phyloP scores from a whole-genome alignment of 2,797 vertebrate species.

The Smutsia gigantea region DNA sequence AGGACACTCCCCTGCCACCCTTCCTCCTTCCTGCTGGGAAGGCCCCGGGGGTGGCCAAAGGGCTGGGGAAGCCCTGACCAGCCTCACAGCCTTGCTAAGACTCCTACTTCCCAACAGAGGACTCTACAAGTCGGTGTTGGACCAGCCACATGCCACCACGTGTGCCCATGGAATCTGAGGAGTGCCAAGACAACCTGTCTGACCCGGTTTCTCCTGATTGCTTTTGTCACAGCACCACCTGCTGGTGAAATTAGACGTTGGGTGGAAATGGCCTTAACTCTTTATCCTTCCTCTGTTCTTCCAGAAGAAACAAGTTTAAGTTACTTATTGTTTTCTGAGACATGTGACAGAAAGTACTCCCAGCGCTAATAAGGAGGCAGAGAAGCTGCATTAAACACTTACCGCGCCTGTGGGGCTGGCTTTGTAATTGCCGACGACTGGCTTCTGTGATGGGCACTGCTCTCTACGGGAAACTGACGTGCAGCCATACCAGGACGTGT shows the following conservation, averaged over 20 bases:
- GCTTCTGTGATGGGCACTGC: not conserved
- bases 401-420: not conserved
- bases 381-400: not conserved
- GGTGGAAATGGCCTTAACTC: not conserved
- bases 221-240: constrained; percentile 70
- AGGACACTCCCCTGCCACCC: not conserved
- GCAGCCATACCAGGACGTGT: not conserved
- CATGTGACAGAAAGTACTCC: not conserved
- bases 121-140: not conserved
- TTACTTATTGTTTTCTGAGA: not conserved
- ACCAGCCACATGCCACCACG: fast-evolving
- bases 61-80: not conserved
- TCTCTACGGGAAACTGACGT: not conserved
- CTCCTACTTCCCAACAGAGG: not conserved
- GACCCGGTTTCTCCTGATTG: not conserved
- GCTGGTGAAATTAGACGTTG: not conserved
- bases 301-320: not conserved
- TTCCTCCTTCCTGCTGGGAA: not conserved
- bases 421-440: not conserved
- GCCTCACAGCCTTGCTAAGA: too few species aligned
- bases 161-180: not conserved
- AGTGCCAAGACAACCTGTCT: fast-evolving
- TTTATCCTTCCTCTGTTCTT: not conserved
- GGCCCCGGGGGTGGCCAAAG: not conserved
- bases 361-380: not conserved